phyloP scores from a whole-genome alignment of 2,888 invertebrate species.

The Melanotus villosus region DNA sequence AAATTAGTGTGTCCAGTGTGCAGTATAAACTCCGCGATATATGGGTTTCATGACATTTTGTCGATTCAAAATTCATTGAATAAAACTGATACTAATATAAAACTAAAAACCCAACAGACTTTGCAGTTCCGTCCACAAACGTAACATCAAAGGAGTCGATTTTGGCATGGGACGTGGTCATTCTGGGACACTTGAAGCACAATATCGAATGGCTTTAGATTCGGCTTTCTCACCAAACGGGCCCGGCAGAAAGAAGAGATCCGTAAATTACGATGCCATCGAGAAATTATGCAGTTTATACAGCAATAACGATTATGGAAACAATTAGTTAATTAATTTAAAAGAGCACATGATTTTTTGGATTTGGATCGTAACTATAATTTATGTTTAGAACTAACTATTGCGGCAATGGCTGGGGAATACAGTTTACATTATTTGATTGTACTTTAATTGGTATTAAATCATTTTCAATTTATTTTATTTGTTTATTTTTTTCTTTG shows the following conservation, averaged over 20 bases:
- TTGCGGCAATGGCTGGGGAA: conserved; percentile 3
- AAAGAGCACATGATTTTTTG: no score
- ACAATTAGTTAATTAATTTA: no score
- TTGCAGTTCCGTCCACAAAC: conserved; percentile 29
- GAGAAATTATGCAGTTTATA: conserved; percentile 24
- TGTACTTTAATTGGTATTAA: neutral
- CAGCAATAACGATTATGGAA: neutral
- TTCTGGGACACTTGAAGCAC: conserved; percentile 88
- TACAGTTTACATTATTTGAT: neutral
- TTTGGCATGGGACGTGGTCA: conserved; percentile 86
- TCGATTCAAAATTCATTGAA: neutral
- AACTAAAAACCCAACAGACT: conserved; percentile 17
- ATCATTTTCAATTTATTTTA: no score
- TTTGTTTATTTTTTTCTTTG: no score
- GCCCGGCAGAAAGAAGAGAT: conserved; percentile 85
- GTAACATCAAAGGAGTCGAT: conserved; percentile 70
- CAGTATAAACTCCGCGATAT: conserved; percentile 8
- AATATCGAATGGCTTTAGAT: conserved; percentile 87
- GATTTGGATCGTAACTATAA: no score
- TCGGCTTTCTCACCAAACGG: conserved; percentile 89
- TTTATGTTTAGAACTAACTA: no score
- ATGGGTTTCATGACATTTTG: neutral
- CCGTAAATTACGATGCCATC: conserved; percentile 57
- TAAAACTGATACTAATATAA: conserved; percentile 15
- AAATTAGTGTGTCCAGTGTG: conserved; percentile 33